A percentile compares a stretch with the other conserved stretches of the same genome.
phyloP scores from a whole-genome alignment of 1,140 invertebrate species.

The Heliconius nattereri region DNA sequence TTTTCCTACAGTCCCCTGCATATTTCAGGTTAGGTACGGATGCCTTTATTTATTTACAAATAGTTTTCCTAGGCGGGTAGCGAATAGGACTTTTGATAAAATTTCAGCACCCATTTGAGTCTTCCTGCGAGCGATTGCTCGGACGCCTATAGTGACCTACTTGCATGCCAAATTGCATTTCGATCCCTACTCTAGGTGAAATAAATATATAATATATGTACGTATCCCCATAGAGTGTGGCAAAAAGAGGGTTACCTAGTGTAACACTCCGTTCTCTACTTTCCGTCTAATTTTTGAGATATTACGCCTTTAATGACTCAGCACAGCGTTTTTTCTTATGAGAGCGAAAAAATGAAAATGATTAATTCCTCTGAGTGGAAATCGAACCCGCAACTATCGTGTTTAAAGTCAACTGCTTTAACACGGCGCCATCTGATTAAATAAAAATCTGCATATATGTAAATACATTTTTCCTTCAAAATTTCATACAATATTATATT shows the following conservation, averaged over 20 bases:
- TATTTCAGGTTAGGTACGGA: neutral
- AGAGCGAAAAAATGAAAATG: too few relatives aligned
- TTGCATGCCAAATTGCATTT: neutral
- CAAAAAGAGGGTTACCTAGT: too few relatives aligned
- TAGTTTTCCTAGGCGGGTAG: neutral
- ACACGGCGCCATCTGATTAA: neutral
- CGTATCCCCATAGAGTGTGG: too few relatives aligned
- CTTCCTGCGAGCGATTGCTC: neutral
- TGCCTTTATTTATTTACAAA: neutral
- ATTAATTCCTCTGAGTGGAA: neutral
- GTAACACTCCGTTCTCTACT: too few relatives aligned
- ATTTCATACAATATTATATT: neutral
- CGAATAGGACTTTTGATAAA: neutral
- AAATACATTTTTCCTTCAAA: neutral
- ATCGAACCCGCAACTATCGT: neutral
- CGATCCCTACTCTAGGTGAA: neutral
- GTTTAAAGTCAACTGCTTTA: neutral
- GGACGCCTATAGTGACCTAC: neutral
- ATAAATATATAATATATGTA: too few relatives aligned
- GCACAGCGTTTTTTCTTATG: too few relatives aligned
- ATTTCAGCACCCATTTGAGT: slow-evolving; percentile 4
- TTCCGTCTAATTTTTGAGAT: too few relatives aligned
- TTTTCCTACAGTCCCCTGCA: neutral
- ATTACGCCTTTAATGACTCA: too few relatives aligned
- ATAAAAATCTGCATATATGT: neutral